These are phyloP conservation scores for Gyrodactylus bullatarudis DNA, from an alignment of 1,140 invertebrate genomes.

Conservation along the genomic window DNA sequence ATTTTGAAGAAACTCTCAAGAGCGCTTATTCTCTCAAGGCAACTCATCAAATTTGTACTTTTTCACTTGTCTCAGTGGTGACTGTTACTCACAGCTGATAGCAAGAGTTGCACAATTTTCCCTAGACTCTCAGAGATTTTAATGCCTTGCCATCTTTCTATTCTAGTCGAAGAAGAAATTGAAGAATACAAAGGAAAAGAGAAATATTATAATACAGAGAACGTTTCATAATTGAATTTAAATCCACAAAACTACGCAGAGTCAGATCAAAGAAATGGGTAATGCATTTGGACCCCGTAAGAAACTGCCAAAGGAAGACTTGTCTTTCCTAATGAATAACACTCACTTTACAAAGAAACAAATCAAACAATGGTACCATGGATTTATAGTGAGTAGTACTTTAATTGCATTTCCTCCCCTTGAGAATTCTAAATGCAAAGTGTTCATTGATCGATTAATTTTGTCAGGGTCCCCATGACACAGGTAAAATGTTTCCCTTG, in stretches of 20 bases:
- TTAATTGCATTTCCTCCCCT: background rate
- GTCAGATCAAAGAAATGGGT: background rate
- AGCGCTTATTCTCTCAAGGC: too few relatives aligned
- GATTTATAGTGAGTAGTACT: constrained; percentile 17
- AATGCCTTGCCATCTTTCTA: too few relatives aligned
- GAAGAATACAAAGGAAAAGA: too few relatives aligned
- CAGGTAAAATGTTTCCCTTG: background rate
- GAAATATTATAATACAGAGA: too few relatives aligned
- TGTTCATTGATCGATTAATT: background rate
- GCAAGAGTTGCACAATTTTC: too few relatives aligned
- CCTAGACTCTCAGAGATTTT: too few relatives aligned
- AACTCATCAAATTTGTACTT: too few relatives aligned
- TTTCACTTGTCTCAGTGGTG: too few relatives aligned
- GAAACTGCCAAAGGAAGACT: constrained; percentile 14
- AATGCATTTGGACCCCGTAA: constrained; percentile 5
- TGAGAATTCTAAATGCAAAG: background rate
- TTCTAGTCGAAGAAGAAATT: too few relatives aligned
- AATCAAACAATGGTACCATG: constrained; percentile 21
- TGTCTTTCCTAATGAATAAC: constrained; percentile 17
- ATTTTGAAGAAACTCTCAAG: too few relatives aligned
- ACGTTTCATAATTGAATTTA: too few relatives aligned
- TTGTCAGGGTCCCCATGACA: background rate
- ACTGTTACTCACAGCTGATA: too few relatives aligned
- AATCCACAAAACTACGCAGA: background rate
- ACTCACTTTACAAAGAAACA: constrained; percentile 19